These are phyloP conservation scores for Drosophila setosimentum DNA, from an alignment of 2,888 invertebrate species.

Conservation along the genomic window DNA sequence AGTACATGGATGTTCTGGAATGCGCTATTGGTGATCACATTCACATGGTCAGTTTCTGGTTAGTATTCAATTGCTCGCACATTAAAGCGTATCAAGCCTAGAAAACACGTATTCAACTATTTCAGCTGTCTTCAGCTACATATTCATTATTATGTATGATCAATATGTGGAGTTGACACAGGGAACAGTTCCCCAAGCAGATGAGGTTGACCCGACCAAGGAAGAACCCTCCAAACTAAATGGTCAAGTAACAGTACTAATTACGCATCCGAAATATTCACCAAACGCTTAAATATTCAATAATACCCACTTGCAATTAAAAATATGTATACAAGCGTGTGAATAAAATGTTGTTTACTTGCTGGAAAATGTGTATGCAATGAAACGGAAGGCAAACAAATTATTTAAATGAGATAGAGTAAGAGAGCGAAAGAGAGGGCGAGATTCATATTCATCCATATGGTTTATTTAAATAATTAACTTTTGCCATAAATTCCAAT, in stretches of 20 bases:
- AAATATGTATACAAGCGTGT: neutral
- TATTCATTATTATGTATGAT: constrained; percentile 15
- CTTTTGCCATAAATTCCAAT: neutral
- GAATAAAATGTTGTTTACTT: constrained; percentile 5
- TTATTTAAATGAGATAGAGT: neutral
- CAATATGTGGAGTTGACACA: constrained; percentile 22
- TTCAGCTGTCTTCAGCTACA: constrained; percentile 3
- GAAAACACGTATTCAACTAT: neutral
- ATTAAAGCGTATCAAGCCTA: neutral
- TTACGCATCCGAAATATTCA: constrained; percentile 5
- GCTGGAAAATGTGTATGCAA: constrained; percentile 2
- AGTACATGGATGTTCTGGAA: neutral
- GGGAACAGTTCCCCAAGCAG: neutral
- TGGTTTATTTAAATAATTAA: neutral
- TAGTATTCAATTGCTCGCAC: neutral
- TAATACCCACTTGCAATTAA: neutral
- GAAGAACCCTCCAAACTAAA: neutral
- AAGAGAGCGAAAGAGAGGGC: neutral
- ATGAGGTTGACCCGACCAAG: neutral
- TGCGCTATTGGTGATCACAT: neutral
- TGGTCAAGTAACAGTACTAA: constrained; percentile 8
- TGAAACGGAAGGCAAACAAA: neutral
- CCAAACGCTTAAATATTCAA: neutral
- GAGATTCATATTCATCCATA: neutral
- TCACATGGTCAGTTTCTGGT: constrained; percentile 1